These are phyloP conservation scores for Strigamia crassipes DNA, from an alignment of 2,888 invertebrate genomes.

Conservation along the genomic window DNA sequence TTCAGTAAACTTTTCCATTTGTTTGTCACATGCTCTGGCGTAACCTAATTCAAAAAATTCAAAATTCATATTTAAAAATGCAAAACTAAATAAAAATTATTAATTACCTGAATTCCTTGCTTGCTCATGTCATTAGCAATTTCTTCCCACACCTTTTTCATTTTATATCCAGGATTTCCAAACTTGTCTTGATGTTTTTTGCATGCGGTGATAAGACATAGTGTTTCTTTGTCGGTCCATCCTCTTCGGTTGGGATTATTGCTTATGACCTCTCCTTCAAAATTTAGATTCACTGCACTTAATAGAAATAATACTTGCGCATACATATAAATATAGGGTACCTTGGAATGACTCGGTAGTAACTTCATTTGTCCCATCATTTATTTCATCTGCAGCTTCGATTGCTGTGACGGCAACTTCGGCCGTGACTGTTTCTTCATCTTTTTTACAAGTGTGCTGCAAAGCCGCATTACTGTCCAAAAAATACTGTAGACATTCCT, in stretches of 20 bases:
- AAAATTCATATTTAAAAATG: too few species aligned
- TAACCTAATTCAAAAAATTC: background rate
- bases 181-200: constrained; percentile 27
- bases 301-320: background rate
- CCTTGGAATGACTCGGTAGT: constrained; percentile 20
- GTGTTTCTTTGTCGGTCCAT: background rate
- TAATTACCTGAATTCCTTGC: background rate
- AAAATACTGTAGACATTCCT: constrained; percentile 10
- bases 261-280: background rate
- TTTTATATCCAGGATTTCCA: constrained; percentile 4
- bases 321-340: background rate
- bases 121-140: constrained; percentile 25
- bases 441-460: constrained; percentile 5
- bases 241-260: constrained; percentile 15
- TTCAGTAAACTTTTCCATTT: constrained; percentile 13
- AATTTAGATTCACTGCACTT: background rate
- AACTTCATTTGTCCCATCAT: constrained; percentile 3
- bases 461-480: background rate
- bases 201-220: background rate
- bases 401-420: background rate
- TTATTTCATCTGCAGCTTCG: background rate
- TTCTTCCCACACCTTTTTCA: constrained; percentile 23
- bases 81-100: too few species aligned
- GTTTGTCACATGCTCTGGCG: background rate
- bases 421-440: background rate